A percentile compares a stretch with the other conserved stretches of the same genome.
Conservation (phyloP, 2,888 invertebrate species). For the Sarcophaga carnaria region DNA sequence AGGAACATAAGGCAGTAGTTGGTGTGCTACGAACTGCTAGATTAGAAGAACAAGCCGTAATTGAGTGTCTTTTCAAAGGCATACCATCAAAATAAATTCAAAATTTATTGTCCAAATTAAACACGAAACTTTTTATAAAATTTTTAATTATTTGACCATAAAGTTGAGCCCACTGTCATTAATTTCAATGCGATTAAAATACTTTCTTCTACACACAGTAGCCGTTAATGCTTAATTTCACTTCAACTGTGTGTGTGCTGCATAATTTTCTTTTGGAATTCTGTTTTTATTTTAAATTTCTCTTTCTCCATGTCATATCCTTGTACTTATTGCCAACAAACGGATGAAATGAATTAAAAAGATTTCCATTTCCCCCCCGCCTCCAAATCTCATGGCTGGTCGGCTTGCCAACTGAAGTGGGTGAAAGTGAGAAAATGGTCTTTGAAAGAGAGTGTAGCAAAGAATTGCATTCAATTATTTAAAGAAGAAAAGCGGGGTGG, state of each 20-base stretch:
- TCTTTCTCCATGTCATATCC: conserved; percentile 39
- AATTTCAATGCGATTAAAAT: conserved; percentile 4
- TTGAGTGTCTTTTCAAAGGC: no score
- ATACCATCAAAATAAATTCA: no score
- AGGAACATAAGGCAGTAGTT: no score
- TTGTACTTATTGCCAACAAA: conserved; percentile 48
- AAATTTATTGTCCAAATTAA: no score
- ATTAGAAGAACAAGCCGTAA: no score
- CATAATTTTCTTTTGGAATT: not conserved
- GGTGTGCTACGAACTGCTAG: no score
- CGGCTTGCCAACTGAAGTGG: not conserved
- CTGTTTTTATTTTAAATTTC: conserved; percentile 29
- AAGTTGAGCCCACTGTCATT: not conserved
- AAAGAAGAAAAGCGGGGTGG: not conserved
- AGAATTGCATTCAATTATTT: conserved; percentile 59
- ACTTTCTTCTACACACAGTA: not conserved
- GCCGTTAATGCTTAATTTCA: conserved; percentile 10
- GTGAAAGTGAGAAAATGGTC: conserved; percentile 12
- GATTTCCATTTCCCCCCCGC: not conserved
- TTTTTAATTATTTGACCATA: no score
- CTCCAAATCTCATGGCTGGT: not conserved
- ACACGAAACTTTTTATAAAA: no score
- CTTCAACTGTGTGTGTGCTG: not conserved
- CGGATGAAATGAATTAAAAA: conserved; percentile 45
- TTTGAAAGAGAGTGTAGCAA: not conserved